Evolutionary conservation across 2,113 vertebrate species (phyloP), one percentile per base, ranked within the genome.

Genomic region (Mesitornis unicolor): DNA sequence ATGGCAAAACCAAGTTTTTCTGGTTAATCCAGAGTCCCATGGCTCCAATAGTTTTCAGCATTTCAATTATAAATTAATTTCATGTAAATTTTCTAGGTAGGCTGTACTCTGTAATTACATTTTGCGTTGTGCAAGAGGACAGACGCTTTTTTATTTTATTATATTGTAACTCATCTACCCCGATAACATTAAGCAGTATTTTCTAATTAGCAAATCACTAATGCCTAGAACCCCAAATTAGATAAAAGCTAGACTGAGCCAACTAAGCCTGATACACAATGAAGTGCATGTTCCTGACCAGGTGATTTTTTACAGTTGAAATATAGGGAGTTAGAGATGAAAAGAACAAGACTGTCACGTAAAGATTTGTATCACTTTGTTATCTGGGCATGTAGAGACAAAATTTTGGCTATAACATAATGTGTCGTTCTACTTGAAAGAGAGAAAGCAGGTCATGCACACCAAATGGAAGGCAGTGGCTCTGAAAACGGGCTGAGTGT

Each of bases 151-250:
- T n/a, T 26, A 36, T 79, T 89, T 65, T 59, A 65, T 54, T 60
- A 36, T n/a, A 28, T 51, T 60, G 6, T 47, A 61, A 67, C 47
- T 48, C 11, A 89, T 3, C 36, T 47, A 70, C 38, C 11, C 7
- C 43, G 16, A 61, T 61, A 71, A 42, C 9, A 61, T 70, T 61
- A 79, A 89, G n/a, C 4, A 36, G 3, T 43, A 38, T 47, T 84
- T 47, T 28, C 7, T 56, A 51, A 63, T 84, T 80, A 69, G 16
- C 7, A 74, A 59, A 76, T n/a, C 42, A 43, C 42, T 68, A 86
- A 70, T 56, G 56, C 38, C 63, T 87, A 81, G 57, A 90, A 87
- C 15, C 12, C 80, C 47, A 68, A 43, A 89, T 45, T 50, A 75
- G 33, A 59, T 75, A 61, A 47, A 67, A 84, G 6, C 1, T 31